A percentile compares a stretch with the other conserved stretches of the same genome.
Conservation (phyloP, 2,888 invertebrate genomes). For the Drosophila recens region DNA sequence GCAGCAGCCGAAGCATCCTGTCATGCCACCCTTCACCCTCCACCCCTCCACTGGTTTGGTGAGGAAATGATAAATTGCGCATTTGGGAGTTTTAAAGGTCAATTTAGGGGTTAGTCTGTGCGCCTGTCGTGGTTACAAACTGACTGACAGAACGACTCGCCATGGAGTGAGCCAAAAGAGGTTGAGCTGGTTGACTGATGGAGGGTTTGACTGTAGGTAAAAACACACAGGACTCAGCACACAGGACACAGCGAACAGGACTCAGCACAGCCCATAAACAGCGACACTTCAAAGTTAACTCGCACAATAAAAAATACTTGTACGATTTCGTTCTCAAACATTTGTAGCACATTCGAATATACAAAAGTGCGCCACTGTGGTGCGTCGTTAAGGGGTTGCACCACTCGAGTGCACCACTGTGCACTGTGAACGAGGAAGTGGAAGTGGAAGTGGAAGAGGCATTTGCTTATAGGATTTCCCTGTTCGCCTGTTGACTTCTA, state of each 20-base stretch:
- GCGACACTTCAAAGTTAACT: conserved; percentile 77
- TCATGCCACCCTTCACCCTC: neutral
- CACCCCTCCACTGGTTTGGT: conserved; percentile 38
- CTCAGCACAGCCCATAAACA: conserved; percentile 55
- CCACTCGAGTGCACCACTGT: conserved; percentile 43
- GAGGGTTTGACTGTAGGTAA: conserved; percentile 17
- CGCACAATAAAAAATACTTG: conserved; percentile 73
- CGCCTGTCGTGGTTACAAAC: conserved; percentile 52
- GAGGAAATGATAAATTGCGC: conserved; percentile 84
- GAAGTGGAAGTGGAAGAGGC: conserved; percentile 20
- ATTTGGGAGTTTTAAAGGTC: conserved; percentile 85
- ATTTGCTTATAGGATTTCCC: conserved; percentile 69
- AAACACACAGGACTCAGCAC: neutral
- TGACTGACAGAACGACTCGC: conserved; percentile 54
- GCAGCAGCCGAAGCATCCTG: conserved; percentile 27
- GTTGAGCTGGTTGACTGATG: neutral
- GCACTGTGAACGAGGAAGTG: conserved; percentile 2
- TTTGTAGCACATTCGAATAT: conserved; percentile 31
- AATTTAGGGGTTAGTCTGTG: conserved; percentile 83
- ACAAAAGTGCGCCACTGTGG: conserved; percentile 14
- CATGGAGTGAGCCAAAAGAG: neutral
- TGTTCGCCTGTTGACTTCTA: conserved; percentile 70
- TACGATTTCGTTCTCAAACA: conserved; percentile 36
- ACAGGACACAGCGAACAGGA: conserved; percentile 20
- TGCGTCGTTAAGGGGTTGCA: conserved; percentile 45